Percentiles rank a stretch among this genome's conserved stretches.
phyloP scores from a whole-genome alignment of 1,140 invertebrate species.

The Cotesia typhae region DNA sequence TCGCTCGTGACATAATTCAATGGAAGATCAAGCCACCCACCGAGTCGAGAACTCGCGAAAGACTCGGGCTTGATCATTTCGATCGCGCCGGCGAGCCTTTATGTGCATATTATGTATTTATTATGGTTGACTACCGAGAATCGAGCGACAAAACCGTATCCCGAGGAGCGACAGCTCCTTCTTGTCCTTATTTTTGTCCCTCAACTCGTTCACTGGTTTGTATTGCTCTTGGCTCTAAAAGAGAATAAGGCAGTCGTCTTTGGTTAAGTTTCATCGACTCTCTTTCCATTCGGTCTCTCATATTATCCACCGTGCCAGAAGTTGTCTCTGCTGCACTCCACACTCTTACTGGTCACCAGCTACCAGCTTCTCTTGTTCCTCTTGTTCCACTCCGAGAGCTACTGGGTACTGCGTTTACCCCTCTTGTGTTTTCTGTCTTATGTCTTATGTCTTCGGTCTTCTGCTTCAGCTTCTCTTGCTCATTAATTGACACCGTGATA shows the following conservation, averaged over 20 bases:
- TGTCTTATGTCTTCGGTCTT: no score
- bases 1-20: slow-evolving; percentile 27
- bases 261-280: no score
- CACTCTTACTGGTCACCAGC: not conserved
- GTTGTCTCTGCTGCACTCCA: not conserved
- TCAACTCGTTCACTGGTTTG: not conserved
- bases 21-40: slow-evolving; percentile 49
- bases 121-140: slow-evolving; percentile 61
- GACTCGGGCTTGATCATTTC: slow-evolving; percentile 57
- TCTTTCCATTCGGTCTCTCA: not conserved
- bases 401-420: slow-evolving; percentile 1
- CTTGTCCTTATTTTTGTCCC: slow-evolving; percentile 19
- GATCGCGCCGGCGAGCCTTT: slow-evolving; percentile 62
- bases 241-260: no score
- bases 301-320: not conserved
- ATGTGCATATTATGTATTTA: slow-evolving; percentile 66
- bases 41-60: slow-evolving; percentile 37
- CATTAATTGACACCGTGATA: slow-evolving; percentile 64
- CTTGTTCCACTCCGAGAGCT: no score
- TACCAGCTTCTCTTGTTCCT: no score
- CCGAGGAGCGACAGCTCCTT: slow-evolving; percentile 8
- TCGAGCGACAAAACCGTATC: slow-evolving; percentile 59
- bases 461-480: slow-evolving; percentile 38
- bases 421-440: not conserved
- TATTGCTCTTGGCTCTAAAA: no score